These are phyloP conservation scores for Psix sp. DNA, from an alignment of 1,140 invertebrate species.

Conservation along the genomic window DNA sequence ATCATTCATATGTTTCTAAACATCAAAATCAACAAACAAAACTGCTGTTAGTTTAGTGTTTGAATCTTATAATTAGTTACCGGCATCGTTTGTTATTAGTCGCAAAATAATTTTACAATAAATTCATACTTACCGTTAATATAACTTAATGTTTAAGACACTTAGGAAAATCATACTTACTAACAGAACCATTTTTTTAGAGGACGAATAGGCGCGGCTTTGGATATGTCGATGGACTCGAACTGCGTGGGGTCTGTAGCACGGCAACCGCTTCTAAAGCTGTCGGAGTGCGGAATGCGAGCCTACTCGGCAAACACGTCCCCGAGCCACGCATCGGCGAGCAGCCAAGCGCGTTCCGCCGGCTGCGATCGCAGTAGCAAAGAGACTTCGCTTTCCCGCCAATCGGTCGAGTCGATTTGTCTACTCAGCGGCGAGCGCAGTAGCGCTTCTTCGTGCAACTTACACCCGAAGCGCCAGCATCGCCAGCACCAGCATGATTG, in stretches of 20 bases:
- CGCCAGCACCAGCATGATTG: conserved; percentile 62
- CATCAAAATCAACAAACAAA: no score
- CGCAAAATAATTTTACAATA: no score
- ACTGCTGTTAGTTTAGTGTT: no score
- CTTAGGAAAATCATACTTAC: no score
- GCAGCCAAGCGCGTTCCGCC: conserved; percentile 58
- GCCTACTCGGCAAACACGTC: conserved; percentile 69
- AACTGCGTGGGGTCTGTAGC: conserved; percentile 63
- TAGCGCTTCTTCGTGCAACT: conserved; percentile 46
- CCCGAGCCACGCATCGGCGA: conserved; percentile 65
- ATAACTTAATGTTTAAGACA: no score
- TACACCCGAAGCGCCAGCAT: conserved; percentile 39
- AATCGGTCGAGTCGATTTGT: conserved; percentile 70
- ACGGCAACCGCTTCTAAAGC: conserved; percentile 65
- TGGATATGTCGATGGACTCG: conserved; percentile 67
- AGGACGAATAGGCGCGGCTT: conserved; percentile 66
- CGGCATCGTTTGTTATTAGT: no score
- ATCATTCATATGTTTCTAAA: no score
- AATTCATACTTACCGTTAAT: no score
- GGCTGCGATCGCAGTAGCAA: conserved; percentile 61
- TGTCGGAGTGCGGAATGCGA: conserved; percentile 68
- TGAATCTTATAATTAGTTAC: no score
- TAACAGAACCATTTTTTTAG: conserved; percentile 24
- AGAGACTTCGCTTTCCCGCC: conserved; percentile 57
- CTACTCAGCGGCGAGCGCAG: conserved; percentile 64